Evolutionary conservation across 2,888 invertebrate genomes (phyloP).

Genomic region (Microctonus hyperodae): DNA sequence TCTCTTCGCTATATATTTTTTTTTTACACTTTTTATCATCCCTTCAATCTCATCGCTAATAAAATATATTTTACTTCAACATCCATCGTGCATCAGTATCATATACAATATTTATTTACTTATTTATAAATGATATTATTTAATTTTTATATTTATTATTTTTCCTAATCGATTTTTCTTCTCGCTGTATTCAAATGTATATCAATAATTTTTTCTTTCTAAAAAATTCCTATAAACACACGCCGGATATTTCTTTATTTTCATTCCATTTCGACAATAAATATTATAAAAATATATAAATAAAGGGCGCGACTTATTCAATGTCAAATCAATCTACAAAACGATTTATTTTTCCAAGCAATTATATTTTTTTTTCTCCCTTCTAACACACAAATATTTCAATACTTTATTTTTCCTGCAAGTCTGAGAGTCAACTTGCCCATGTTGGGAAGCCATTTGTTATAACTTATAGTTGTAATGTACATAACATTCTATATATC

Average conservation of each 20-base stretch:
- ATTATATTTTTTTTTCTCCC: slow-evolving; percentile 21
- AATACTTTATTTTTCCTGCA: slow-evolving; percentile 23
- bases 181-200: too few species aligned
- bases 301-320: slow-evolving; percentile 12
- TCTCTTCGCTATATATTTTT: too few species aligned
- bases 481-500: slow-evolving; percentile 36
- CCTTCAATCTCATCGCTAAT: not conserved
- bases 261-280: not conserved
- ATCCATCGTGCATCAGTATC: not conserved
- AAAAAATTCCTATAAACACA: too few species aligned
- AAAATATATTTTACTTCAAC: slow-evolving; percentile 11
- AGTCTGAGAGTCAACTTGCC: slow-evolving; percentile 23
- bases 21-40: not conserved
- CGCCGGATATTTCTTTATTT: slow-evolving; percentile 23
- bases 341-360: slow-evolving; percentile 49
- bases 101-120: slow-evolving; percentile 7
- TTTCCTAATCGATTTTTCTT: too few species aligned
- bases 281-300: not conserved
- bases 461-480: slow-evolving; percentile 47
- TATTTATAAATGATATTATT: slow-evolving; percentile 7
- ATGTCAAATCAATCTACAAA: not conserved
- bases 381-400: slow-evolving; percentile 12
- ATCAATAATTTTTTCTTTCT: too few species aligned
- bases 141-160: not conserved
- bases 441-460: slow-evolving; percentile 47